Evolutionary conservation across 2,797 vertebrate genomes (phyloP).

Genomic region (Microctenopoma lineatum): DNA sequence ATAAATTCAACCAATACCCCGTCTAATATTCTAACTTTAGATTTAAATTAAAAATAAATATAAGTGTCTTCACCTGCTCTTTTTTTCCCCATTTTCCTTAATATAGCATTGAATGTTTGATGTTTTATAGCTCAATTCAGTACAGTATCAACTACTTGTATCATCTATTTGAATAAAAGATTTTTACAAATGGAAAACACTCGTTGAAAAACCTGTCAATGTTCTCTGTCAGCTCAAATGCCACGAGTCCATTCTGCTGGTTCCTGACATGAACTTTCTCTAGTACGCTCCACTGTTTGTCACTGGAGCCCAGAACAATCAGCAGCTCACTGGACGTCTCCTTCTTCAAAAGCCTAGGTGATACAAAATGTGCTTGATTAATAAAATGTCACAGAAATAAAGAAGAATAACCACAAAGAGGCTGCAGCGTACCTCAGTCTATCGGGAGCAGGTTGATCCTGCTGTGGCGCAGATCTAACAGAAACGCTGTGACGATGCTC

Average conservation of each 20-base stretch:
- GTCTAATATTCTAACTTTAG: no score
- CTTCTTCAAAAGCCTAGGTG: conserved; percentile 74
- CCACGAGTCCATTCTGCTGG: conserved; percentile 84
- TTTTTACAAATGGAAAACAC: neutral
- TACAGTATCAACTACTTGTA: no score
- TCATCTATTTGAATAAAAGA: neutral
- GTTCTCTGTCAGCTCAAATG: conserved; percentile 87
- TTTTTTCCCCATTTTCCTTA: no score
- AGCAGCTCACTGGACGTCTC: conserved; percentile 77
- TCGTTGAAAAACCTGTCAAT: conserved; percentile 83
- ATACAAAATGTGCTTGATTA: neutral
- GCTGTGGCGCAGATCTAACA: conserved; percentile 47
- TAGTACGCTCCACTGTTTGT: conserved; percentile 85
- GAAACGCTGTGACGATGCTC: conserved; percentile 40
- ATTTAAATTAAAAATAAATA: no score
- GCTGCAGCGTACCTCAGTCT: conserved; percentile 46
- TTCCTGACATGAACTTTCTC: conserved; percentile 82
- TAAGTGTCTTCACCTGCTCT: no score
- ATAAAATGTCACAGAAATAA: neutral
- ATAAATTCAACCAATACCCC: no score
- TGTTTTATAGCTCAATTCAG: no score
- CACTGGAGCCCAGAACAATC: conserved; percentile 83
- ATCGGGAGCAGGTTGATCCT: conserved; percentile 36
- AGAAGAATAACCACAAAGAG: neutral
- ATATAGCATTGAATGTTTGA: no score